Evolutionary conservation across 2,888 invertebrate genomes (phyloP).

Genomic region (Gisinianus flammeolus): DNA sequence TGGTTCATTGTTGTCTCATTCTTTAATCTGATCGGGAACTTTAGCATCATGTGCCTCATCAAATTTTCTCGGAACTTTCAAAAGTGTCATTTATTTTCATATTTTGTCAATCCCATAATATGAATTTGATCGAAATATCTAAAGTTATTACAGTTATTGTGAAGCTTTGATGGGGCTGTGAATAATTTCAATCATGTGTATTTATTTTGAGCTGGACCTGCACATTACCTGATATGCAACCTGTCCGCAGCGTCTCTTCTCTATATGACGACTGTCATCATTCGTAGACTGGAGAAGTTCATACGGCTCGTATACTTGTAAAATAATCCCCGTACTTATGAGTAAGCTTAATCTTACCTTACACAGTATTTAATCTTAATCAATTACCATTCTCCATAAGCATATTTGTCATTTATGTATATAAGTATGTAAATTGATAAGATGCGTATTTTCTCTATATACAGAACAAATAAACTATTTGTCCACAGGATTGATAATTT

Average conservation of each 20-base stretch:
- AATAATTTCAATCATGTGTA: not conserved
- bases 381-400: not conserved
- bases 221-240: conserved; percentile 29
- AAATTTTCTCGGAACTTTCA: not conserved
- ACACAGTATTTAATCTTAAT: no score
- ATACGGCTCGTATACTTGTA: conserved; percentile 9
- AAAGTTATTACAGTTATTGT: not conserved
- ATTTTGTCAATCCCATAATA: not conserved
- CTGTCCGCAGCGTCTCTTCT: conserved; percentile 22
- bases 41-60: conserved; percentile 15
- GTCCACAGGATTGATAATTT: no score
- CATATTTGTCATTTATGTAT: no score
- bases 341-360: conserved; percentile 1
- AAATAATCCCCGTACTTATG: conserved; percentile 11
- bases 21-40: conserved; percentile 15
- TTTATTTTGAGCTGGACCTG: not conserved
- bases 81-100: not conserved
- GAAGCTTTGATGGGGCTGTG: not conserved
- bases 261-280: conserved; percentile 15
- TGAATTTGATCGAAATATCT: not conserved
- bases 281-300: conserved; percentile 5
- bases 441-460: not conserved
- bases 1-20: conserved; percentile 12
- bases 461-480: no score
- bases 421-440: no score